Evolutionary conservation across 2,113 vertebrate species (phyloP), one percentile per base, ranked within the genome.

Genomic region (Phyllopteryx taeniolatus): DNA sequence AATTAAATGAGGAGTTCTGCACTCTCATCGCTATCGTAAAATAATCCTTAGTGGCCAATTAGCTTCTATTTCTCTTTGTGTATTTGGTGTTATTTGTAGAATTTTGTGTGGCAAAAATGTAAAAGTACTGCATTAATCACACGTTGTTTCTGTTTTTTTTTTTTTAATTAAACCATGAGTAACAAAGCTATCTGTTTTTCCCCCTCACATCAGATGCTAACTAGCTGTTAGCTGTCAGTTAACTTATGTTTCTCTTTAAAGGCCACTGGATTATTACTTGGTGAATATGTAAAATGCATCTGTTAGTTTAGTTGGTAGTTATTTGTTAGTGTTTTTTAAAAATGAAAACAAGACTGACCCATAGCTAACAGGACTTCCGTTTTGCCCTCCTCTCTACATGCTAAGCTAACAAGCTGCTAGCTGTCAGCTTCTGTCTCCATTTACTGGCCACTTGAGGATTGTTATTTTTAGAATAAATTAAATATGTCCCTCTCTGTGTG

Each of bases 401-500:
- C 11, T 54, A n/a, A 68, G 31, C 33, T 53, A 68, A 54, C 49
- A 12, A 3, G 33, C 47, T 39, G 10, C 2, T 13, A 39, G 51
- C 33, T 54, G 43, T 39, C 17, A 68, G 14, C 67, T 54, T 54
- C 19, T 3, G 12, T 22, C 49, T 53, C 66, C 47, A 35, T 67
- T 65, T 46, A 8, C 42, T 4, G 42, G n/a, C 43, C 63, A 65
- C 63, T 65, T 64, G 62, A 64, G 62, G 62, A 42, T 64, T 42
- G 61, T 47, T 66, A 17, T 66, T 66, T 66, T 66, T 66, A 47
- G 64, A 42, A 33, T n/a, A 12, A 51, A 42, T 35, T 51, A 56
- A 73, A 79, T 53, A 47, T 59, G 71, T 57, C 67, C 27, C 33
- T 66, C 42, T 35, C 49, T 74, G 51, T 67, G 43, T 46, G 70